Base-by-base conservation (phyloP, 1,140 invertebrate genomes). In the Acromyrmex charruanus region DNA sequence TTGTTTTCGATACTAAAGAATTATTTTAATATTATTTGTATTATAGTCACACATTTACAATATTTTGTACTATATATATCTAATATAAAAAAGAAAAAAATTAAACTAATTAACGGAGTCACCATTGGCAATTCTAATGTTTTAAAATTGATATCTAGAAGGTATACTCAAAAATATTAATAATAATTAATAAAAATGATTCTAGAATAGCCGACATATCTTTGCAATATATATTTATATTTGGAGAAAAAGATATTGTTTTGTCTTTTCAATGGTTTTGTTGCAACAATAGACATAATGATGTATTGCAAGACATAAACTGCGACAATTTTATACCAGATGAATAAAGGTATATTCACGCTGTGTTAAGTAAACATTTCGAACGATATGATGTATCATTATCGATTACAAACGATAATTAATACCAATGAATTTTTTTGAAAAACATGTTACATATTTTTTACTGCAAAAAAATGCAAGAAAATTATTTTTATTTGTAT, bases 151-250 rank as follows among this genome's bases (percentile, higher is more conserved):
- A 44, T 44, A 44, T 44, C 9, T 44, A 12, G 39, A 44, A 39
- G 1, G 1, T 53, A n/a, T 4, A 21, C 16, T 72, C 16, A 28
- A 18, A 61, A 61, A 59, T 0, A 3, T 63, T 77, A 61, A 77
- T 61, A 1, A 4, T 2, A 16, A 31, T 75, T 59, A 44, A 39
- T 59, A 44, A 39, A 58, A 59, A 77, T 75, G 25, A 77, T 63
- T 44, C 16, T 77, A 10, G 16, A 61, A 7, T 9, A 44, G 25
- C 7, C 12, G 35, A 16, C 14, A 58, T 74, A 35, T 59, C 3
- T n/a, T 59, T 68, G 35, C 18, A 12, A 39, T 39, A 66, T 49
- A 66, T 59, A 53, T 68, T 44, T 82, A n/a, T 82, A 10, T 31
- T 2, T 21, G 18, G 31, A 2, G 31, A 44, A 44, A 21, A 69